A percentile compares a stretch with the other conserved stretches of the same genome.
Conservation (phyloP, 2,888 invertebrate genomes). For the Zygogramma bicolorata region DNA sequence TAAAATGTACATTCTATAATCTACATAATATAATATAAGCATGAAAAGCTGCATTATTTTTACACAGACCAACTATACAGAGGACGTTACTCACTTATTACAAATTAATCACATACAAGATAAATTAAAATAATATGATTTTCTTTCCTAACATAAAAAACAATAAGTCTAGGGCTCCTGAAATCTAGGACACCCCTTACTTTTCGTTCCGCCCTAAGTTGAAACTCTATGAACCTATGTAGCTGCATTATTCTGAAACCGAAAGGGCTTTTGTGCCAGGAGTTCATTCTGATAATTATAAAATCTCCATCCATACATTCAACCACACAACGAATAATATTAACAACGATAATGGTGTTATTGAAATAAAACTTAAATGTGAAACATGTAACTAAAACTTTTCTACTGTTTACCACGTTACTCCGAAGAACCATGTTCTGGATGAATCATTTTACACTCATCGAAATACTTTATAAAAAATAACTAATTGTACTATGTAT, state of each 20-base stretch:
- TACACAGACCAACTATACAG: conserved; percentile 57
- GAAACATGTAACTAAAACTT: conserved; percentile 50
- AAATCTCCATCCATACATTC: conserved; percentile 56
- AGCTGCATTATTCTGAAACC: not conserved
- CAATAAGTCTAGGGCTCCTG: not conserved
- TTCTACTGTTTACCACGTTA: conserved; percentile 56
- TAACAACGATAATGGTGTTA: conserved; percentile 55
- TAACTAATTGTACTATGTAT: conserved; percentile 24
- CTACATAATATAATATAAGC: conserved; percentile 53
- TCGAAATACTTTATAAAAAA: conserved; percentile 24
- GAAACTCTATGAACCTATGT: not conserved
- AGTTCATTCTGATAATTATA: not conserved
- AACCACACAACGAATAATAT: conserved; percentile 56
- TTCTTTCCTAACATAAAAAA: not conserved
- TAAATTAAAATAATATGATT: conserved; percentile 13
- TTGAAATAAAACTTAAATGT: conserved; percentile 36
- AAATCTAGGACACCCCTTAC: not conserved
- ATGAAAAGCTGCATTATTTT: conserved; percentile 58
- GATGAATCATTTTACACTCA: conserved; percentile 28
- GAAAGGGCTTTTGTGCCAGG: conserved; percentile 26
- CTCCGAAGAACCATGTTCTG: conserved; percentile 45
- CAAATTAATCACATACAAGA: conserved; percentile 33
- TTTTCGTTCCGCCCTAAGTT: not conserved
- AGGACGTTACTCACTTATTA: conserved; percentile 52
- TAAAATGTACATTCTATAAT: conserved; percentile 52